Conservation (phyloP, 1,140 invertebrate species). For the Solenopsis invicta region DNA sequence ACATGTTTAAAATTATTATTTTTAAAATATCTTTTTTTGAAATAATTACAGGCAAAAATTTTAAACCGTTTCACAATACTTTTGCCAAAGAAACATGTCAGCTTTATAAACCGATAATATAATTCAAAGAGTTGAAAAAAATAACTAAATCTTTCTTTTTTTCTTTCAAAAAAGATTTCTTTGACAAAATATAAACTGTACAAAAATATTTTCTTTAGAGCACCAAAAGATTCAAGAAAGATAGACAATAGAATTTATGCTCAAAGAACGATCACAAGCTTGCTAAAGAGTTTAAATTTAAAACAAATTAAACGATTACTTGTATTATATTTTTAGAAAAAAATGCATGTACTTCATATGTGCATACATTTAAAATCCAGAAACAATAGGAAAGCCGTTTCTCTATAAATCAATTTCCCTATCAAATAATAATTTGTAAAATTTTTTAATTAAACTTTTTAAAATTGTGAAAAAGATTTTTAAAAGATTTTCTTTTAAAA, state of each 20-base stretch:
- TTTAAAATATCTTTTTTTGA: neutral
- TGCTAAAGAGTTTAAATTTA: neutral
- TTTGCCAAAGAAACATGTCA: neutral
- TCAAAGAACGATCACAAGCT: neutral
- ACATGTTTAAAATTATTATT: neutral
- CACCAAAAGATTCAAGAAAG: neutral
- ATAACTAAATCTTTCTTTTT: neutral
- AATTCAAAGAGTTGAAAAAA: neutral
- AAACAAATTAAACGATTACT: neutral
- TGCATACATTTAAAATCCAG: neutral
- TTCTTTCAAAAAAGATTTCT: neutral
- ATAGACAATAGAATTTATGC: neutral
- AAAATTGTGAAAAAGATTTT: neutral
- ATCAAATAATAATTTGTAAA: neutral
- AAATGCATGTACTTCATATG: neutral
- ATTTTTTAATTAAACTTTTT: neutral
- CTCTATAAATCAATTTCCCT: neutral
- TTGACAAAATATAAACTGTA: neutral
- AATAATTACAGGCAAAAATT: neutral
- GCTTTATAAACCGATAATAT: neutral
- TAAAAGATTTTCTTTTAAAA: neutral
- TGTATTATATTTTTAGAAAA: neutral
- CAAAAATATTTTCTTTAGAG: neutral
- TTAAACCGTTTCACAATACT: neutral
- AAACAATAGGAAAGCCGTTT: neutral